Percentiles rank a stretch among this genome's conserved stretches.
phyloP scores from a whole-genome alignment of 2,888 invertebrate genomes.

The Microdon myrmicae region DNA sequence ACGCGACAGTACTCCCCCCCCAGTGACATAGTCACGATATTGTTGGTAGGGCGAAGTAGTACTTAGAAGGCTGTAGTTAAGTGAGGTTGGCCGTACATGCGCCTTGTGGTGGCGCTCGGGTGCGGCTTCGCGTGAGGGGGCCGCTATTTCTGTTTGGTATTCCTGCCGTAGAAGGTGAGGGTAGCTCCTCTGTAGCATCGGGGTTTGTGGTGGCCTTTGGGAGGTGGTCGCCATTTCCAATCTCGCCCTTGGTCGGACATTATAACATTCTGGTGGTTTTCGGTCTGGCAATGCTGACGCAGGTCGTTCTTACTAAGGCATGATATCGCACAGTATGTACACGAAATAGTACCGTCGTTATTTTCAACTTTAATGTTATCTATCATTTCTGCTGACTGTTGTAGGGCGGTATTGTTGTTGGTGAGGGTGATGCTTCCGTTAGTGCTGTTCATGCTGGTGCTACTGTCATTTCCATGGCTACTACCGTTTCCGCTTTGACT shows the following conservation, averaged over 20 bases:
- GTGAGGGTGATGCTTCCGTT: constrained; percentile 2
- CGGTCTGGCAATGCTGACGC: constrained; percentile 72
- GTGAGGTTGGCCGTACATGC: too few species aligned
- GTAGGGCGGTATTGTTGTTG: constrained; percentile 20
- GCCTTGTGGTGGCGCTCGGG: too few species aligned
- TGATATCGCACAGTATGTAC: constrained; percentile 71
- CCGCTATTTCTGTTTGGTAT: too few species aligned
- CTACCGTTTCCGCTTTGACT: too few species aligned
- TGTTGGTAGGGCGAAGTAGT: too few species aligned
- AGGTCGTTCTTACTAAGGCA: constrained; percentile 70
- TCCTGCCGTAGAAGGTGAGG: too few species aligned
- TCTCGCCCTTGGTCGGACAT: constrained; percentile 78
- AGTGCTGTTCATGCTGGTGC: constrained; percentile 57
- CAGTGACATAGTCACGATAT: too few species aligned
- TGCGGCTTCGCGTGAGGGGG: too few species aligned
- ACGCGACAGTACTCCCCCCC: too few species aligned
- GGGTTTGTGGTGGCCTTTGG: too few species aligned
- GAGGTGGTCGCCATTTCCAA: constrained; percentile 77
- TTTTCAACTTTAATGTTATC: constrained; percentile 59
- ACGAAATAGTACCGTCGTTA: constrained; percentile 63
- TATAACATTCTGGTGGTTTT: constrained; percentile 73
- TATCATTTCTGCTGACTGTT: constrained; percentile 60
- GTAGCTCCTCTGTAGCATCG: too few species aligned
- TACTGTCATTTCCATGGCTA: constrained; percentile 52
- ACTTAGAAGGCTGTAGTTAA: too few species aligned